Evolutionary conservation across 2,888 invertebrate genomes (phyloP), one percentile per base, ranked within the genome.

Genomic region (Venustoraphidia nigricollis): DNA sequence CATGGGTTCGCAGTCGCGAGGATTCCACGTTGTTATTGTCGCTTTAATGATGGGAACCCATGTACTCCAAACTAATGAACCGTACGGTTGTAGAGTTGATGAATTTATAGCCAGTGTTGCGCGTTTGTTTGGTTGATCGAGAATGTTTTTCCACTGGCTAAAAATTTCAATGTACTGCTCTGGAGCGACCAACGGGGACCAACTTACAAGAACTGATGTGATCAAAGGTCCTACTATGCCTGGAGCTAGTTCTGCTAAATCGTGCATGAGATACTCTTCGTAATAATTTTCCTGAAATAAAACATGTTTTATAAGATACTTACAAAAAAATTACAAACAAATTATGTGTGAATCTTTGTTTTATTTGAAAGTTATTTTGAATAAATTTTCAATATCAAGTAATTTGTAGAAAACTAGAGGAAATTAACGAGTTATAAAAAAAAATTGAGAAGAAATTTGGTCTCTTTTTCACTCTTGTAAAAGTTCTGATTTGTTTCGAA

Each of bases 11-110:
- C 87, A 85, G 45, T 78, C 70, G 47, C 91, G 79, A 0, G 91
- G 88, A 62, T 84, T 81, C 96, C 96, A 96, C 3, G 69, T 58
- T 47, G 83, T 79, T 63, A 83, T 76, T 41, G 83, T 81, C 39
- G 73, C 71, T 56, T 85, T 75, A 52, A 94, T 71, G 50, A 77
- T 74, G n/a, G 92, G 92, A 71, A 93, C 80, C 80, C 91, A 90
- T 52, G 86, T 81, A 60, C 90, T 87, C 92, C 93, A 93, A 55
- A 95, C 69, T 50, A 94, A 69, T 57, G 81, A 79, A 66, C 89
- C 85, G 61, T 86, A 92, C 0, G 89, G 84, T 55, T 76, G 77
- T 8, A 73, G 70, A 56, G 65, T 66, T 55, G 66, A 65, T 54
- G 68, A 63, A 65, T 67, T 66, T 62, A 64, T 63, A 63, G 67